Conservation (phyloP, 2,888 invertebrate species). For the Eremobia ochroleuca region DNA sequence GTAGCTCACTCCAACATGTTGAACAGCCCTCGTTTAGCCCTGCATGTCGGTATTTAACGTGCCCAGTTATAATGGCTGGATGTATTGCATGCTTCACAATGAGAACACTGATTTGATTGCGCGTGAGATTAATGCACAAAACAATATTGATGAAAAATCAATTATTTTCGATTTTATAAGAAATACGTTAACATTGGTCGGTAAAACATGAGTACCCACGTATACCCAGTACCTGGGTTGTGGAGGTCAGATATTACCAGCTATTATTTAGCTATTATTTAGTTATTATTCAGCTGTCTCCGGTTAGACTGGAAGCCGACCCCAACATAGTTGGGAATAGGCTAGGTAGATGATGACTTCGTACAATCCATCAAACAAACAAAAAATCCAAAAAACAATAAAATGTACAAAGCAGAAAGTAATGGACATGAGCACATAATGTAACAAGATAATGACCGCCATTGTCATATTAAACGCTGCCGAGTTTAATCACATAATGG, state of each 20-base stretch:
- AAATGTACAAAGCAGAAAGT: conserved; percentile 31
- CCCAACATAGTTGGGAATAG: no score
- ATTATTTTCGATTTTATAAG: conserved; percentile 18
- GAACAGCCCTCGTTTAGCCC: conserved; percentile 26
- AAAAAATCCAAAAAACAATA: no score
- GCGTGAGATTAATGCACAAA: conserved; percentile 29
- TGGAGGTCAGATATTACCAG: no score
- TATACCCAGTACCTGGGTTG: no score
- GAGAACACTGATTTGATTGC: conserved; percentile 49
- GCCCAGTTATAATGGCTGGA: conserved; percentile 22
- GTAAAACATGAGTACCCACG: not conserved
- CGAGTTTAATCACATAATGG: conserved; percentile 75
- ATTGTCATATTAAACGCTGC: conserved; percentile 69
- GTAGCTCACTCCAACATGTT: conserved; percentile 44
- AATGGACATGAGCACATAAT: conserved; percentile 38
- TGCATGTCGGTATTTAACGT: conserved; percentile 43
- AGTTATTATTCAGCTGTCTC: no score
- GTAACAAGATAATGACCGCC: conserved; percentile 61
- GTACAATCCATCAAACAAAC: not conserved
- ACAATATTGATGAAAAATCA: conserved; percentile 18
- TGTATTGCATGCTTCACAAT: conserved; percentile 49
- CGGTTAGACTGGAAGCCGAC: no score
- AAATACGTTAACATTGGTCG: not conserved
- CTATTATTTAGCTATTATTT: no score
- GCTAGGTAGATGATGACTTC: no score